These are phyloP conservation scores for Rhincodon typus DNA, from an alignment of 2,797 vertebrate genomes.

Conservation along the genomic window DNA sequence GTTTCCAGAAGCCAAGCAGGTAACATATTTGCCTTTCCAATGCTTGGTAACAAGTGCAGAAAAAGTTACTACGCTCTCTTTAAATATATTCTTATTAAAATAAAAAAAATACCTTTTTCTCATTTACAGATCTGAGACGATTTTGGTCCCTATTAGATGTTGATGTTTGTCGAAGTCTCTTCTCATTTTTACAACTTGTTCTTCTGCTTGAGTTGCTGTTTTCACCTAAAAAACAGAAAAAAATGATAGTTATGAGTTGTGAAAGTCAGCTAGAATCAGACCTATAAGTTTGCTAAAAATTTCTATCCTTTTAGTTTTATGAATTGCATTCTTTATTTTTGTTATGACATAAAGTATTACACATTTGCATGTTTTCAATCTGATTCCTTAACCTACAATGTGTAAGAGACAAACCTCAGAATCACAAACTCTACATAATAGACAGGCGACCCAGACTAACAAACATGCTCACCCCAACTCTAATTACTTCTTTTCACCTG, in stretches of 20 bases:
- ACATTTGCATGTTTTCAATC: too few relatives aligned
- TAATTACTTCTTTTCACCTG: not conserved
- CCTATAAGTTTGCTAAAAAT: not conserved
- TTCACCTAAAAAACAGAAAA: constrained; percentile 15
- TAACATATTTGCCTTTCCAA: not conserved
- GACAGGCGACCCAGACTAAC: not conserved
- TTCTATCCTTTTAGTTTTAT: not conserved
- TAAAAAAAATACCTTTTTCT: constrained; percentile 31
- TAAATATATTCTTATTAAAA: not conserved
- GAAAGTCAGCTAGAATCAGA: too few relatives aligned
- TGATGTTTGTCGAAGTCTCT: not conserved
- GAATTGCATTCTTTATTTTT: not conserved
- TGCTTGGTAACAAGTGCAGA: not conserved
- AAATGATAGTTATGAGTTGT: not conserved
- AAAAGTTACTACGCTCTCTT: not conserved
- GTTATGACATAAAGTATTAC: too few relatives aligned
- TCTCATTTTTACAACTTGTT: constrained; percentile 25
- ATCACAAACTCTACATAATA: not conserved
- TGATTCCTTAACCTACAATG: too few relatives aligned
- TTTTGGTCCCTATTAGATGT: constrained; percentile 9
- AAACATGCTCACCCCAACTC: not conserved
- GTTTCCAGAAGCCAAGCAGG: not conserved
- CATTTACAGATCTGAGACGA: constrained; percentile 13
- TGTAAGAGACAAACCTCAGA: not conserved
- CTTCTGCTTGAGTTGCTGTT: constrained; percentile 22